phyloP scores from a whole-genome alignment of 2,113 vertebrate genomes.

The Cavia aperea region DNA sequence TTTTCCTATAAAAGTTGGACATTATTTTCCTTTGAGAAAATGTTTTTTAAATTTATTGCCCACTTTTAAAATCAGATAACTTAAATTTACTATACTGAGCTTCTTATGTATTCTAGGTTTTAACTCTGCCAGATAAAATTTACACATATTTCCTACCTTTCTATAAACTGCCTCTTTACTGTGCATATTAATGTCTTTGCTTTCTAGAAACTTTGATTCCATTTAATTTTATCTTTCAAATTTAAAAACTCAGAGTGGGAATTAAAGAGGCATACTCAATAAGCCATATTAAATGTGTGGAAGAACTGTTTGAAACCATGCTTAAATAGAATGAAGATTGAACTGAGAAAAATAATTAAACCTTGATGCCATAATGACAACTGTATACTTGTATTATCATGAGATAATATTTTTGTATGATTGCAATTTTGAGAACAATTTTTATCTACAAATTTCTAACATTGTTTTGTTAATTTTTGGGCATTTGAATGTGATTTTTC shows the following conservation, averaged over 20 bases:
- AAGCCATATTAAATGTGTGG: neutral
- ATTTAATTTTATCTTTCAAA: neutral
- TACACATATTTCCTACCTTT: neutral
- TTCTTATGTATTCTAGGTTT: neutral
- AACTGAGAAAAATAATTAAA: neutral
- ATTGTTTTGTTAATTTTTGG: neutral
- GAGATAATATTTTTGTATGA: neutral
- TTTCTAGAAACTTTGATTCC: neutral
- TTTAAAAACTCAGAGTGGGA: neutral
- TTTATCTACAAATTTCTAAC: neutral
- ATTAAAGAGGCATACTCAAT: neutral
- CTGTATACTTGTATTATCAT: neutral
- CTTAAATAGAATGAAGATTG: neutral
- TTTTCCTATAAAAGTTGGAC: neutral
- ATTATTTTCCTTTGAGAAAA: neutral
- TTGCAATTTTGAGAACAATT: neutral
- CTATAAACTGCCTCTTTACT: neutral
- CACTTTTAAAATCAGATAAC: neutral
- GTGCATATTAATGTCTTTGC: neutral
- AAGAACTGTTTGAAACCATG: neutral
- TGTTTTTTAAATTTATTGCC: neutral
- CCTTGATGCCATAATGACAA: rapidly evolving
- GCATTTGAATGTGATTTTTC: neutral
- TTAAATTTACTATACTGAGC: neutral
- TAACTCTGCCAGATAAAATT: neutral